These are phyloP conservation scores for Sinotaia quadrata DNA, from an alignment of 2,888 invertebrate species.

Conservation along the genomic window DNA sequence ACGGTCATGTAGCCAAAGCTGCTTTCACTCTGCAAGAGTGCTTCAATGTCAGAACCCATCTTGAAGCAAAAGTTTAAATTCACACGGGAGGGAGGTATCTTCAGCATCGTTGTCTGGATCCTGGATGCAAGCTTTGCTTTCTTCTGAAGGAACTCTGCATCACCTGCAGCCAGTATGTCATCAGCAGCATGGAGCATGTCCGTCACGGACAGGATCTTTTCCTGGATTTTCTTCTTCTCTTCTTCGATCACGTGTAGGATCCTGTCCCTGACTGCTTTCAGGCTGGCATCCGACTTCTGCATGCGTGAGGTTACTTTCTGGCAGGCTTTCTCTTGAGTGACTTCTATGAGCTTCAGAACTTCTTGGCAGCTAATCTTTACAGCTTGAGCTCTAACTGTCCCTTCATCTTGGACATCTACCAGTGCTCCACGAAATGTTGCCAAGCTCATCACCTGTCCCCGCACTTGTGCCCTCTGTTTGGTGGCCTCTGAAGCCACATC, in stretches of 20 bases:
- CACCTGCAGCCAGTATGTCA: background rate
- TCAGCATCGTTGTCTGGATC: slow-evolving; percentile 24
- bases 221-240: slow-evolving; percentile 16
- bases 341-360: slow-evolving; percentile 2
- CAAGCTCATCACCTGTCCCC: slow-evolving; percentile 23
- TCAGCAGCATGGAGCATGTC: slow-evolving; percentile 10
- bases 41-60: slow-evolving; percentile 1
- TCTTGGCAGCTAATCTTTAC: slow-evolving; percentile 19
- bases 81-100: slow-evolving; percentile 14
- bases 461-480: slow-evolving; percentile 15
- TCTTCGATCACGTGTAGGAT: slow-evolving; percentile 13
- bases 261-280: slow-evolving; percentile 1
- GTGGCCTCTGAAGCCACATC: slow-evolving; percentile 1
- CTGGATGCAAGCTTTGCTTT: slow-evolving; percentile 17
- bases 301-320: background rate
- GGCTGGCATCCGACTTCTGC: slow-evolving; percentile 3
- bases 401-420: slow-evolving; percentile 21
- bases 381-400: slow-evolving; percentile 1
- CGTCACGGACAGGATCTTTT: slow-evolving; percentile 6
- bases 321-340: slow-evolving; percentile 20
- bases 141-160: slow-evolving; percentile 15
- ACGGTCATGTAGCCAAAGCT: slow-evolving; percentile 21
- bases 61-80: slow-evolving; percentile 17
- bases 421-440: slow-evolving; percentile 21
- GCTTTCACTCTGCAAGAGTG: slow-evolving; percentile 4